Conservation (phyloP, 2,113 vertebrate species). For the Dipodomys stephensi region DNA sequence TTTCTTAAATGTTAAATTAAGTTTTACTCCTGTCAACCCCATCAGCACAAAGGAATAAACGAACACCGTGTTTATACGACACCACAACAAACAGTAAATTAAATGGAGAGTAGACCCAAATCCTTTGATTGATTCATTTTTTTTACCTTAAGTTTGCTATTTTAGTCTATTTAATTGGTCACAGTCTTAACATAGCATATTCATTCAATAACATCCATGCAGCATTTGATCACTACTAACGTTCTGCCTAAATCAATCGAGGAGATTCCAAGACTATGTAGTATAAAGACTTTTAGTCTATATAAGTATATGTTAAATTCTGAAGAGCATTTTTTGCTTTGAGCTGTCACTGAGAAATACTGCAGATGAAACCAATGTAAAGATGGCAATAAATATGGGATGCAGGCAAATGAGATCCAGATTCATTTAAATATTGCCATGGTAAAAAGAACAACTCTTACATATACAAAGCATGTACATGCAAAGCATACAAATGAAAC, state of each 20-base stretch:
- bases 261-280: constrained; percentile 49
- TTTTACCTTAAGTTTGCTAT: constrained; percentile 72
- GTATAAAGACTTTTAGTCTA: background rate
- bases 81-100: constrained; percentile 72
- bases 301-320: constrained; percentile 46
- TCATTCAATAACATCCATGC: constrained; percentile 56
- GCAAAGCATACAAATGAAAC: background rate
- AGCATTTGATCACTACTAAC: constrained; percentile 64
- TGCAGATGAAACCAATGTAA: constrained; percentile 50
- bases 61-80: constrained; percentile 67
- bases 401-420: constrained; percentile 49
- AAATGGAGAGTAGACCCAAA: constrained; percentile 46
- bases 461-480: background rate
- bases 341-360: constrained; percentile 42
- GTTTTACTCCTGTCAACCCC: constrained; percentile 76
- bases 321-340: constrained; percentile 54
- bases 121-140: constrained; percentile 66
- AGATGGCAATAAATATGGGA: constrained; percentile 18
- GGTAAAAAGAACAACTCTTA: constrained; percentile 23
- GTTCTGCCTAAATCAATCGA: constrained; percentile 45
- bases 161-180: constrained; percentile 70
- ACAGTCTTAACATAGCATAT: constrained; percentile 64
- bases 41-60: constrained; percentile 73
- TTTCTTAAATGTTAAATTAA: constrained; percentile 75
- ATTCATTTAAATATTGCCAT: constrained; percentile 26